A percentile compares a stretch with the other conserved stretches of the same genome.
phyloP scores from a whole-genome alignment of 2,113 vertebrate species.

The Monarcha castaneiventris region DNA sequence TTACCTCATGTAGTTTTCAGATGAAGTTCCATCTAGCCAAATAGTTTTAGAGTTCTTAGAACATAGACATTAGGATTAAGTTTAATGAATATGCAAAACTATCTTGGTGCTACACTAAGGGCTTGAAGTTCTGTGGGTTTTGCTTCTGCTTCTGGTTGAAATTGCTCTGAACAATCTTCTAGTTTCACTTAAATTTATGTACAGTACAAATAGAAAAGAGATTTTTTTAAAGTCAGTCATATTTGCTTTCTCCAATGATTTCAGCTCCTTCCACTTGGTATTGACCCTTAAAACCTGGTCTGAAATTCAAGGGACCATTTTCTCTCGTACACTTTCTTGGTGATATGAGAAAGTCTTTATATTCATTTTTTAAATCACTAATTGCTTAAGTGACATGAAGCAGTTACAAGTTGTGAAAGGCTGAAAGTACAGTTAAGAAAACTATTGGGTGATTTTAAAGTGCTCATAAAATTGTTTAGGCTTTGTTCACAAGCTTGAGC shows the following conservation, averaged over 20 bases:
- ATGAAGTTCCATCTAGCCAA: background rate
- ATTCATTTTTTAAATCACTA: background rate
- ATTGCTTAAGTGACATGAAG: background rate
- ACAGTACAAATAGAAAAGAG: background rate
- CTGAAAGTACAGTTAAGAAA: background rate
- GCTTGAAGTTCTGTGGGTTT: slow-evolving; percentile 5
- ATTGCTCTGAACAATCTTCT: background rate
- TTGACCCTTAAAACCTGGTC: background rate
- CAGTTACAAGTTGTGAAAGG: background rate
- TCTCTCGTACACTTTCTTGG: background rate
- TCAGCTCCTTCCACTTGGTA: background rate
- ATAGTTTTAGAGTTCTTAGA: background rate
- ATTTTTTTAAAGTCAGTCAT: background rate
- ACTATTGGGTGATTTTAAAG: background rate
- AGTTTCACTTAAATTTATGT: background rate
- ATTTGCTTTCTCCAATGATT: background rate
- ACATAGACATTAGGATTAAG: background rate
- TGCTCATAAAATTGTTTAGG: background rate
- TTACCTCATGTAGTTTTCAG: background rate
- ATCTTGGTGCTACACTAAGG: slow-evolving; percentile 28
- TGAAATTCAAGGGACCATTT: background rate
- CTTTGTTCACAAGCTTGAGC: background rate
- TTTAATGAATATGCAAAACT: background rate
- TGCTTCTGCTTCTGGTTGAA: slow-evolving; percentile 22
- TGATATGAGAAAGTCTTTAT: background rate